Conservation (phyloP, 2,888 invertebrate species). For the Teinopalpus imperialis region DNA sequence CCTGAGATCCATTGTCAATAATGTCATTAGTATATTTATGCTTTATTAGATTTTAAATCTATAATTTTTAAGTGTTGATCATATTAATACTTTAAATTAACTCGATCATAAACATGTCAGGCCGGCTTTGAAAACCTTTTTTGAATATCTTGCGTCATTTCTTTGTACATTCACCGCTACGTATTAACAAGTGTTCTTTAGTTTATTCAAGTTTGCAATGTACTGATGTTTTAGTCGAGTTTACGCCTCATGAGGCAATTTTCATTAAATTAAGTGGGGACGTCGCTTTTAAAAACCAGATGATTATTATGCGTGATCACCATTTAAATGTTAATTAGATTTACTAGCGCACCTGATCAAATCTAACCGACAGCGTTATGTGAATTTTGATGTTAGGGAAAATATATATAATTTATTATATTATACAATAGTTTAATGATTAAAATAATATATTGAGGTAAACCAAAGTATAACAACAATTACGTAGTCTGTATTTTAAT, state of each 20-base stretch:
- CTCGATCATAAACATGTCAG: slow-evolving; percentile 15
- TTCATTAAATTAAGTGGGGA: slow-evolving; percentile 71
- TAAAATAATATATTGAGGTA: too few species aligned
- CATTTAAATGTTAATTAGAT: slow-evolving; percentile 80
- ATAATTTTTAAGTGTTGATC: too few species aligned
- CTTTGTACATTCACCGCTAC: slow-evolving; percentile 30
- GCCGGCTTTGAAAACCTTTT: slow-evolving; percentile 4
- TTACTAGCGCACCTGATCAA: slow-evolving; percentile 73
- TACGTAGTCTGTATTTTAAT: too few species aligned
- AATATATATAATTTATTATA: slow-evolving; percentile 3
- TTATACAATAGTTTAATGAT: not conserved
- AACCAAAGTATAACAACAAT: too few species aligned
- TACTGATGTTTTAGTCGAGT: slow-evolving; percentile 55
- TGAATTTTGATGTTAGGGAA: slow-evolving; percentile 3
- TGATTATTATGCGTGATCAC: slow-evolving; percentile 79
- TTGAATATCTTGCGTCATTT: slow-evolving; percentile 47
- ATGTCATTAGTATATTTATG: not conserved
- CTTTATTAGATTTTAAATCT: not conserved
- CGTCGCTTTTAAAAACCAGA: slow-evolving; percentile 65
- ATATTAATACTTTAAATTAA: slow-evolving; percentile 6
- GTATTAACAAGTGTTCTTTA: slow-evolving; percentile 62
- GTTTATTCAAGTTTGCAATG: slow-evolving; percentile 42
- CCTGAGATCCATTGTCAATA: too few species aligned
- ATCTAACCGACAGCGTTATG: slow-evolving; percentile 40
- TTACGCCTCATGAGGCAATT: slow-evolving; percentile 61